Base-by-base conservation (phyloP, 2,888 invertebrate species). In the Drosophila emarginata region DNA sequence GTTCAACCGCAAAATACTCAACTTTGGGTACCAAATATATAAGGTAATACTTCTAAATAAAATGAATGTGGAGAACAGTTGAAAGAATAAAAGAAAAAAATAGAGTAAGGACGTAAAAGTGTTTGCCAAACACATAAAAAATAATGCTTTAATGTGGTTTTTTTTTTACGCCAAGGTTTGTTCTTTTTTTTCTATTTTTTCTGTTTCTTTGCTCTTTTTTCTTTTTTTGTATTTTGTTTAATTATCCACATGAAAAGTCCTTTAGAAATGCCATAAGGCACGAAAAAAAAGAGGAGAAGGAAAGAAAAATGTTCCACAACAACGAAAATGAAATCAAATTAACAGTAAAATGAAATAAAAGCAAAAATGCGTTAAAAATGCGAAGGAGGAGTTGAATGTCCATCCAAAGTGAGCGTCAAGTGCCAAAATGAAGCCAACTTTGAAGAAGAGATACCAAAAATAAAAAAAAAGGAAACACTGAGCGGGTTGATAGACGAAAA, bases 171-270 rank as follows among this genome's bases (percentile, higher is more conserved):
- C 36, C 36, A 14, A 28, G 37, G 40, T 7, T 15, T 6, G 6
- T 52, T 60, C 54, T 64, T 28, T 26, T 77, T 40, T 23, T 45
- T 52, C 50, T 67, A 56, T 4, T 56, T 37, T 37, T 40, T 45
- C 18, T 53, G 26, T 15, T 50, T 50, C 26, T 50, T 50, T 4
- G 9, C 26, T 21, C 64, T 65, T 58, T 53, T 26, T 69, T 64
- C n/a, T 66, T 71, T 64, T 62, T 77, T 18, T 21, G 82, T 71
- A 79, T 82, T 83, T 76, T 82, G 83, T 78, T 87, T 83, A 83
- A 83, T 83, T 83, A 83, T 87, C 81, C 86, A 79, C 88, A 87
- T 82, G 83, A 83, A 84, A 80, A 86, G 87, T 73, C 65, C 70
- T 70, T 68, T 54, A 61, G 39, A 67, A 77, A 79, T 74, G 70